Evolutionary conservation across 2,888 invertebrate genomes (phyloP).

Genomic region (Cheilosia vernalis): DNA sequence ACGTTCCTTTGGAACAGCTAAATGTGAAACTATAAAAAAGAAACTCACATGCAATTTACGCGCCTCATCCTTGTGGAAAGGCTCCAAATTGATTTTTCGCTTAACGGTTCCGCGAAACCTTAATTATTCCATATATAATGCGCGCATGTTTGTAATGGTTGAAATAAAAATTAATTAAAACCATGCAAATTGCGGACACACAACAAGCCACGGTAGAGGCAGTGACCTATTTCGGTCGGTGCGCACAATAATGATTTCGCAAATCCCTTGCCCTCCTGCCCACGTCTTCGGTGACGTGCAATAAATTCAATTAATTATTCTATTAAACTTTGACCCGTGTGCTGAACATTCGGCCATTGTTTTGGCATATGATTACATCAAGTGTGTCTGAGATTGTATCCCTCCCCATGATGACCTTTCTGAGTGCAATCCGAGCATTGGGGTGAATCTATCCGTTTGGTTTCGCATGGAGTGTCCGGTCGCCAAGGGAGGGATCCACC

Average conservation of each 20-base stretch:
- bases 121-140: constrained; percentile 39
- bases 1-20: neutral
- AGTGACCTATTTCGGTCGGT: constrained; percentile 28
- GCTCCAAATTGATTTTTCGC: constrained; percentile 27
- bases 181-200: constrained; percentile 19
- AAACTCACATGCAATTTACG: neutral
- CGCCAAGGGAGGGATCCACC: neutral
- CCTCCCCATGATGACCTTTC: constrained; percentile 43
- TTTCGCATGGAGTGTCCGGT: constrained; percentile 3
- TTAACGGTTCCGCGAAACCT: constrained; percentile 24
- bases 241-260: constrained; percentile 21
- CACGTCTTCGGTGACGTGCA: constrained; percentile 20
- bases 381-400: constrained; percentile 28
- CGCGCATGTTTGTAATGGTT: constrained; percentile 43
- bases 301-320: constrained; percentile 60
- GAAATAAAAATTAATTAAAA: constrained; percentile 64
- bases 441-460: neutral
- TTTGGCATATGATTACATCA: constrained; percentile 38
- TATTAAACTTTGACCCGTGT: constrained; percentile 45
- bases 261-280: neutral
- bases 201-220: constrained; percentile 16
- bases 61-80: constrained; percentile 9
- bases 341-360: constrained; percentile 19
- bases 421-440: neutral
- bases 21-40: neutral